phyloP scores from a whole-genome alignment of 2,113 vertebrate species.

The Toxotes jaculatrix region DNA sequence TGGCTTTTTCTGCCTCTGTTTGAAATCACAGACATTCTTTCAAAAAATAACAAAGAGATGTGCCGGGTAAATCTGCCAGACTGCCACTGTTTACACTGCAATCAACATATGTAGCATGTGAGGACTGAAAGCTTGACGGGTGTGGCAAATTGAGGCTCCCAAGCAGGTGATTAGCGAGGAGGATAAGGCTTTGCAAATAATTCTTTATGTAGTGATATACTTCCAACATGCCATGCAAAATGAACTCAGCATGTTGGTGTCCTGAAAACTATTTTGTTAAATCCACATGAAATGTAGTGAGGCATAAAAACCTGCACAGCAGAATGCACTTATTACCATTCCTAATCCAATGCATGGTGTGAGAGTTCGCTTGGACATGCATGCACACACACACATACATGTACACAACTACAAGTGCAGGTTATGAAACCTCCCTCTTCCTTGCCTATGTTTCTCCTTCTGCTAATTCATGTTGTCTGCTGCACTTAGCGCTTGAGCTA shows the following conservation, averaged over 20 bases:
- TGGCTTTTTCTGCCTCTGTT: background rate
- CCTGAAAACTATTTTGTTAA: background rate
- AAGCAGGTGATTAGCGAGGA: background rate
- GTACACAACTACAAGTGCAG: background rate
- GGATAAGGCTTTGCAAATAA: background rate
- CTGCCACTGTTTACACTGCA: background rate
- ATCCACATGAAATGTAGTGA: slow-evolving; percentile 14
- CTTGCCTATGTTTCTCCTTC: slow-evolving; percentile 49
- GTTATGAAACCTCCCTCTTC: slow-evolving; percentile 39
- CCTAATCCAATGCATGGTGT: slow-evolving; percentile 15
- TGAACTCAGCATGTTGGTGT: background rate
- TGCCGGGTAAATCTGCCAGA: background rate
- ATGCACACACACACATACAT: slow-evolving; percentile 21
- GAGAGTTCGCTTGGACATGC: slow-evolving; percentile 4
- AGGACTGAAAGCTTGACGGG: background rate
- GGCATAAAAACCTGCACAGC: slow-evolving; percentile 7
- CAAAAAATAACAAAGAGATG: background rate
- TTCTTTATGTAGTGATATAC: background rate
- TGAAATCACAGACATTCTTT: background rate
- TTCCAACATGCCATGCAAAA: background rate
- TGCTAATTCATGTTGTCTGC: slow-evolving; percentile 75
- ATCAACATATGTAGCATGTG: background rate
- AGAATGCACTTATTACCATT: slow-evolving; percentile 24
- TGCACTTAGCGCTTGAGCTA: slow-evolving; percentile 75
- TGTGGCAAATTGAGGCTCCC: background rate